Conservation (phyloP, 2,888 invertebrate genomes). For the Plagodis pulveraria region DNA sequence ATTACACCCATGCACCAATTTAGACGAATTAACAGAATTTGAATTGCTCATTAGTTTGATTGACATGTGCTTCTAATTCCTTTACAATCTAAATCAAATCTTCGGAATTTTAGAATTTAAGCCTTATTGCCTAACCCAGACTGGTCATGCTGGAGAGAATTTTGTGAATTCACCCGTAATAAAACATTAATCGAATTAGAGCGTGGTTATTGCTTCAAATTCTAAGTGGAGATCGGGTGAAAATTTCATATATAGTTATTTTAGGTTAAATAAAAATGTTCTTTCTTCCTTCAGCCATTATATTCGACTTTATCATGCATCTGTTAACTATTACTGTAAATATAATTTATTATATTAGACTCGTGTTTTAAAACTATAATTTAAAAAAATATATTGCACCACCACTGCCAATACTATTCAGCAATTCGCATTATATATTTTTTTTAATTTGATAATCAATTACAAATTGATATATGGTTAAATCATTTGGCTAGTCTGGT, state of each 20-base stretch:
- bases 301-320: too few species aligned
- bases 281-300: too few species aligned
- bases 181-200: constrained; percentile 65
- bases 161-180: constrained; percentile 22
- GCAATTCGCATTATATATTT: too few species aligned
- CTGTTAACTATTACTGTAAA: too few species aligned
- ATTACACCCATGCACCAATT: constrained; percentile 60
- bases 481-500: too few species aligned
- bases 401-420: too few species aligned
- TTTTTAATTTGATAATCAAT: too few species aligned
- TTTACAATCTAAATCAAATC: constrained; percentile 36
- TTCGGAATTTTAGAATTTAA: constrained; percentile 8
- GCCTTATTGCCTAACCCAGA: constrained; percentile 10
- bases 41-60: constrained; percentile 80
- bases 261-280: too few species aligned
- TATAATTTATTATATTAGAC: too few species aligned
- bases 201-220: constrained; percentile 27
- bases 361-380: too few species aligned
- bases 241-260: neutral
- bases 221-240: constrained; percentile 7
- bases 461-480: too few species aligned
- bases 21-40: constrained; percentile 76
- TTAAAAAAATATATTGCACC: too few species aligned
- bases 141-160: constrained; percentile 3
- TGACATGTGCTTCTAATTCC: constrained; percentile 72